phyloP scores from a whole-genome alignment of 2,113 vertebrate genomes.

The Azemiops feae region DNA sequence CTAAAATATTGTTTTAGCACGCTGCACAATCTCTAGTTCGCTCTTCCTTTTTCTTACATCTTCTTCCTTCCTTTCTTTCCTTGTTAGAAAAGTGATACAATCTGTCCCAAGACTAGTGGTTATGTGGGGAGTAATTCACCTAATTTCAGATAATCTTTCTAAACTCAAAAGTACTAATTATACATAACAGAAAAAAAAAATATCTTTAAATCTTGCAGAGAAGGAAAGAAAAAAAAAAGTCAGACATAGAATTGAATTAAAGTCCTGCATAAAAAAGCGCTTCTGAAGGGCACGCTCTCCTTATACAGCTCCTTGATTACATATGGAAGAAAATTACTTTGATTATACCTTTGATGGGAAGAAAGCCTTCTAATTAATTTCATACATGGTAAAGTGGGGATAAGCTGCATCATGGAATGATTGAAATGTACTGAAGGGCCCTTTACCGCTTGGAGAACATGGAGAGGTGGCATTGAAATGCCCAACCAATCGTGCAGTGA shows the following conservation, averaged over 20 bases:
- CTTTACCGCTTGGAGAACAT: conserved; percentile 51
- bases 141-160: conserved; percentile 55
- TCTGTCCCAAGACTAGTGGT: conserved; percentile 36
- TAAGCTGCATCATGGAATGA: conserved; percentile 63
- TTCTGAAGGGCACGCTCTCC: conserved; percentile 65
- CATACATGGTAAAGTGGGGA: conserved; percentile 53
- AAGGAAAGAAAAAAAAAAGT: conserved; percentile 62
- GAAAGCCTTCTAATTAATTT: conserved; percentile 74
- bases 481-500: conserved; percentile 10
- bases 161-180: conserved; percentile 58
- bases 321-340: conserved; percentile 73
- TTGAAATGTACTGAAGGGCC: conserved; percentile 47
- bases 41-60: not conserved
- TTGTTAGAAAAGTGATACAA: conserved; percentile 22
- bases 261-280: conserved; percentile 70
- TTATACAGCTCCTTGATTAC: conserved; percentile 69
- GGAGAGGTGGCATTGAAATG: conserved; percentile 26
- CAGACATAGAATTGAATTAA: conserved; percentile 62
- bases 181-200: conserved; percentile 41
- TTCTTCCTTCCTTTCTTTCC: not conserved
- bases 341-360: conserved; percentile 70
- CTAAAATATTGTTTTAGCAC: conserved; percentile 41
- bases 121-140: conserved; percentile 21
- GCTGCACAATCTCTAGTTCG: conserved; percentile 17
- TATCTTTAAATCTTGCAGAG: conserved; percentile 61